Evolutionary conservation across 2,797 vertebrate species (phyloP), one percentile per base, ranked within the genome.

Genomic region (Chelon labrosus): DNA sequence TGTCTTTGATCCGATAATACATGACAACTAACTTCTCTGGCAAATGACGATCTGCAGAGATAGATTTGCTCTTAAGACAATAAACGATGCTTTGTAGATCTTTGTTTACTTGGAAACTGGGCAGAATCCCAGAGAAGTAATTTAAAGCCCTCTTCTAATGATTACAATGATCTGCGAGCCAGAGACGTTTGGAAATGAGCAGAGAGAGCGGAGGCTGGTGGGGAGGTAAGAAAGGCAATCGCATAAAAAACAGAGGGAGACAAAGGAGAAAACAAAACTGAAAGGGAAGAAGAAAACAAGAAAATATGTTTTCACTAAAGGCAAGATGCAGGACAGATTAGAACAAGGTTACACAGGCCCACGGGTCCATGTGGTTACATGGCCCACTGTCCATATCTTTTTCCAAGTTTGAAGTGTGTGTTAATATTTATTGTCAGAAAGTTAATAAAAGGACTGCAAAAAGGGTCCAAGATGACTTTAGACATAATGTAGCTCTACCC

Each of bases 41-140:
- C 46, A 47, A 35, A 35, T 7, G 17, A 47, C 8, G 9, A 31
- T 62, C 17, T n/a, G 14, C 10, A 14, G 8, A 60, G 27, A 75
- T 11, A 51, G 27, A 69, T 65, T 35, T 58, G 53, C 17, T 10
- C 52, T 63, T 25, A n/a, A 71, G 51, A 35, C 2, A 10, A 73
- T 69, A 54, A 79, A 83, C 54, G 50, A 61, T 37, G 47, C 65
- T 22, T 61, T n/a, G 53, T 46, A 41, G 25, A 39, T 70, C 7
- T 54, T 22, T 73, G 63, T 85, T 83, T 62, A 50, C 41, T 65
- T 74, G 49, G 60, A 72, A 69, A 69, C 14, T 41, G 37, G 9
- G 17, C 2, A 25, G 27, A 61, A 22, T 70, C 82, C 31, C 61
- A 0, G 52, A 58, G 49, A 3, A 74, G 64, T 70, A 42, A 80